Evolutionary conservation across 92 coral and sea anemone genomes (phyloP).

Genomic region (Bergia puertoricense): DNA sequence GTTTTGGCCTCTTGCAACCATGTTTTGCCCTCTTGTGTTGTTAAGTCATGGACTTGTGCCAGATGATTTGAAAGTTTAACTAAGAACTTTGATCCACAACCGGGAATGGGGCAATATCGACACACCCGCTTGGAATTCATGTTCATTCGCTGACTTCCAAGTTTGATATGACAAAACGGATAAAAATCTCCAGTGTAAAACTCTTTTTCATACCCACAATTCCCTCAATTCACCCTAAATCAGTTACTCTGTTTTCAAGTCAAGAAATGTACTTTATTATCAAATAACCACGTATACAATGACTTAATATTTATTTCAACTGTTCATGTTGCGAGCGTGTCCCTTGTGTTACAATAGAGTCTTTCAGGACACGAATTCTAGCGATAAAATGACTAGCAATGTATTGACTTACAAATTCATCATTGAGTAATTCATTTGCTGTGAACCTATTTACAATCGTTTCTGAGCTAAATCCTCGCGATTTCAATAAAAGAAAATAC

Average conservation of each 20-base stretch:
- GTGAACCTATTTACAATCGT: too few relatives aligned
- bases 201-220: conserved; percentile 3
- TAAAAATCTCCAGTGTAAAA: not conserved
- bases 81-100: conserved; percentile 42
- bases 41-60: not conserved
- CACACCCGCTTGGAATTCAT: not conserved
- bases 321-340: not conserved
- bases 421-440: not conserved
- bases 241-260: conserved; percentile 1
- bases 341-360: conserved; percentile 5
- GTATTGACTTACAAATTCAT: not conserved
- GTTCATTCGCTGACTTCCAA: not conserved
- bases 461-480: too few relatives aligned
- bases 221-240: not conserved
- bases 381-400: not conserved
- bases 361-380: not conserved
- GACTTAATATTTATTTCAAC: not conserved
- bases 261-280: not conserved
- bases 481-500: too few relatives aligned
- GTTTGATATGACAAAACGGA: not conserved
- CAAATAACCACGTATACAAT: conserved; percentile 4
- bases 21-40: conserved; percentile 28
- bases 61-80: too few relatives aligned
- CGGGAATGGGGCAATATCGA: conserved; percentile 28
- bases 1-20: conserved; percentile 41